Base-by-base conservation (phyloP, 2,797 vertebrate species). In the Aplochiton taeniatus region DNA sequence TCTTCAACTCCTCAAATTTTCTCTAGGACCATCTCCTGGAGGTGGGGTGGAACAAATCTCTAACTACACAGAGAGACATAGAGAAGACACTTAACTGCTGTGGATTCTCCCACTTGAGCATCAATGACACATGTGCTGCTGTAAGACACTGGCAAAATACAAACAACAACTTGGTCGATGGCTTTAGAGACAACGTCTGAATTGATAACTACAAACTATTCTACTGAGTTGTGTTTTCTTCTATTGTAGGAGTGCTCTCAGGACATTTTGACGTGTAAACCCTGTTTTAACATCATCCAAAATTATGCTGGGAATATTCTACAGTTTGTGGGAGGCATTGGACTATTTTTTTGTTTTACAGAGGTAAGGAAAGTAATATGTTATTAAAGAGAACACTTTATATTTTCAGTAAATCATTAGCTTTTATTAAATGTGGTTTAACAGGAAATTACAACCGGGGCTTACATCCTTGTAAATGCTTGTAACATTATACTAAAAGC, bases 341-440 rank as follows among this genome's bases (percentile, higher is more conserved):
- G 97, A 18, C 93, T 98, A 65, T 98, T 99, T 90, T 99, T 99
- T 92, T 97, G 96, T 73, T 98, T 98, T 64, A 97, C 96, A n/a
- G 97, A 99, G 95, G 97, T 98, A 64, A 53, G 93, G 58, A 4
- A 73, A 41, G 1, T 43, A 8, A 8, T 42, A 8, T 9, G 0
- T 45, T 9, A 18, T 9, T 13, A 12, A 16, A 45, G 50, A n/a
- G 1, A 11, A 44, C 9, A n/a, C 1, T 45, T 31, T 31, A 31
- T 31, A 2, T 31, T 31, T 31, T 2, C 31, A 31, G 31, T 31
- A 31, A 31, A 31, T 31, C 31, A 31, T 31, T 31, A 31, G 3
- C 31, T 31, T 31, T 31, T 31, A n/a, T 31, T 31, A 31, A 31
- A 31, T 31, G 31, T 31, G 31, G 8, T 53, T 7, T 17, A 53